A percentile compares a stretch with the other conserved stretches of the same genome.
These are phyloP conservation scores for Sebastes flavidus DNA, from an alignment of 2,797 vertebrate genomes.

Conservation along the genomic window DNA sequence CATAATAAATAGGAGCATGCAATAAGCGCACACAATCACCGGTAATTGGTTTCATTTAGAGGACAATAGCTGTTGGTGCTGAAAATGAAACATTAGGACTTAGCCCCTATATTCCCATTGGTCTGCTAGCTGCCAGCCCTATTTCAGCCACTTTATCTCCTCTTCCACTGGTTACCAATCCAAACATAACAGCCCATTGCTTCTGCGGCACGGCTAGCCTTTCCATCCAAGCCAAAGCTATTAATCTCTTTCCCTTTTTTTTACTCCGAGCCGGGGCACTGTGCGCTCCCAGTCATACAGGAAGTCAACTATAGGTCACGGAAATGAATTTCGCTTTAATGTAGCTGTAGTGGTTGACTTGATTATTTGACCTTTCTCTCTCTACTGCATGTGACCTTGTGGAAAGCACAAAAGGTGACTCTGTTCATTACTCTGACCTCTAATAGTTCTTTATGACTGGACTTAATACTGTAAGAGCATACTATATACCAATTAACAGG, in stretches of 20 bases:
- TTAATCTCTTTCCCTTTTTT: constrained; percentile 51
- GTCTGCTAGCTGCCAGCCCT: constrained; percentile 39
- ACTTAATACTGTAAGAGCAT: background rate
- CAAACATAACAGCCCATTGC: constrained; percentile 32
- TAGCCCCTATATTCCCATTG: constrained; percentile 57
- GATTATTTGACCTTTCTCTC: constrained; percentile 51
- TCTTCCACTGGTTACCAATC: constrained; percentile 33
- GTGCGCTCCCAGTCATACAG: constrained; percentile 38
- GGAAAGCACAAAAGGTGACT: background rate
- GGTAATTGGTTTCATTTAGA: constrained; percentile 73
- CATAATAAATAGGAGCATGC: constrained; percentile 16
- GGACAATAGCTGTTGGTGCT: constrained; percentile 64
- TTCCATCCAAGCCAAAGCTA: constrained; percentile 41
- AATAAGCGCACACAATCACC: constrained; percentile 27
- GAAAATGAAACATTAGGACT: constrained; percentile 67
- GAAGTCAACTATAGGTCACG: constrained; percentile 64
- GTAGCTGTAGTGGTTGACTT: constrained; percentile 45
- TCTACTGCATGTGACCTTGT: constrained; percentile 7
- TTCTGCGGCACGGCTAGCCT: constrained; percentile 14
- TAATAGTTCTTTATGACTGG: background rate
- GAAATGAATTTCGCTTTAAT: constrained; percentile 62
- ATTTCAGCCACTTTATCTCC: constrained; percentile 58
- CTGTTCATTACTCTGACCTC: constrained; percentile 11
- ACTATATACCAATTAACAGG: background rate
- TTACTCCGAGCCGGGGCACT: background rate